These are phyloP conservation scores for Botia kubotai DNA, from an alignment of 2,797 vertebrate species.

Conservation along the genomic window DNA sequence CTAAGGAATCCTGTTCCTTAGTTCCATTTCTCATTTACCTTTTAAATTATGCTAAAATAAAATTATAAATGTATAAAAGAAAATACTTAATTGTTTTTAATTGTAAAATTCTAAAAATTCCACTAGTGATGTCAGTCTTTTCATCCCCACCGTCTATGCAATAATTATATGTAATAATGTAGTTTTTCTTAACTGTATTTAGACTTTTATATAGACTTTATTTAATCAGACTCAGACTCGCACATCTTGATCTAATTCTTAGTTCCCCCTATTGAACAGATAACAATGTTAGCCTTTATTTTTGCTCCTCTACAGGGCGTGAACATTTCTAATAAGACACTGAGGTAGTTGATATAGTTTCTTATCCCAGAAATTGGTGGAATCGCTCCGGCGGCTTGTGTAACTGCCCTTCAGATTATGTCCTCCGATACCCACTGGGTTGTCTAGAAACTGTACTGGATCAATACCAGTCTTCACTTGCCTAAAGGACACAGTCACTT, in stretches of 20 bases:
- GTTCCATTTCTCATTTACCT: neutral
- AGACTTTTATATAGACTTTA: neutral
- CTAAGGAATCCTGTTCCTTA: neutral
- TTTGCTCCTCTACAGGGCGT: neutral
- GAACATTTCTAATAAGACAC: conserved; percentile 29
- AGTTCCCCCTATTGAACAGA: neutral
- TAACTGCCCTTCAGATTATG: conserved; percentile 44
- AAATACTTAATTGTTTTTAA: neutral
- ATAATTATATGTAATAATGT: neutral
- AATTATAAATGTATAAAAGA: neutral
- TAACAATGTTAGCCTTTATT: neutral
- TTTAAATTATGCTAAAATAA: too few species aligned
- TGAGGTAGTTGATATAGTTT: conserved; percentile 35
- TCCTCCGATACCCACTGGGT: conserved; percentile 43
- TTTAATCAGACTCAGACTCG: neutral
- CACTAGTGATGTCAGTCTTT: neutral
- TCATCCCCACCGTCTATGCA: neutral
- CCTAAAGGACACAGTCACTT: conserved; percentile 47
- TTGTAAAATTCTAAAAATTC: neutral
- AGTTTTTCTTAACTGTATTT: neutral
- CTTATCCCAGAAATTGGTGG: conserved; percentile 39
- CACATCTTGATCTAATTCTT: neutral
- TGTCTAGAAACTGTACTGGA: conserved; percentile 47
- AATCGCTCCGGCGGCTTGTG: conserved; percentile 23
- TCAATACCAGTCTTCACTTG: conserved; percentile 49